Percentiles rank a stretch among this genome's conserved stretches.
phyloP scores from a whole-genome alignment of 2,888 invertebrate species.

The Temnothorax ravouxi region DNA sequence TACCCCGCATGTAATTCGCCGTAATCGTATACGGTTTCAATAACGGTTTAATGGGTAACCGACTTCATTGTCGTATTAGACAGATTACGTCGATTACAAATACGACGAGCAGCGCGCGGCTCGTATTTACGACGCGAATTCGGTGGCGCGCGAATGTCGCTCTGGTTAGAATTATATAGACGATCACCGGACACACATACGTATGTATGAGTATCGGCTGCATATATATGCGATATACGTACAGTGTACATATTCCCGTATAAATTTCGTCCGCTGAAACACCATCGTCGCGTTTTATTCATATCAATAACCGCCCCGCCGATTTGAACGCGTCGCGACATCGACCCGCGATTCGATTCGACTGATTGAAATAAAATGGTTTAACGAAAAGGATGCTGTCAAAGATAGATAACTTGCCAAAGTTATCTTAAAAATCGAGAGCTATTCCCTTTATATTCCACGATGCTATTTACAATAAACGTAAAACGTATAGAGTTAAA shows the following conservation, averaged over 20 bases:
- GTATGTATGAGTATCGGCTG: not conserved
- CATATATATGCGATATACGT: not conserved
- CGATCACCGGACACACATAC: not conserved
- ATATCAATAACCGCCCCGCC: conserved; percentile 17
- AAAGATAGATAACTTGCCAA: not conserved
- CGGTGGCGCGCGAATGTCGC: conserved; percentile 2
- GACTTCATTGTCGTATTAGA: conserved; percentile 60
- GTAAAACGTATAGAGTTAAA: not conserved
- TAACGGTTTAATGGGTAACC: conserved; percentile 59
- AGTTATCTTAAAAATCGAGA: not conserved
- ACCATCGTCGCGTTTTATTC: conserved; percentile 41
- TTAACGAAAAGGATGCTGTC: not conserved
- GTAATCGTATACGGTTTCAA: conserved; percentile 54
- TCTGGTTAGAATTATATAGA: conserved; percentile 44
- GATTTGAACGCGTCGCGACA: not conserved
- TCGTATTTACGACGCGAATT: conserved; percentile 48
- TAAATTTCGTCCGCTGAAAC: conserved; percentile 31
- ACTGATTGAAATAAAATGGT: conserved; percentile 4
- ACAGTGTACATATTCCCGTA: conserved; percentile 4
- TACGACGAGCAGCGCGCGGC: conserved; percentile 31
- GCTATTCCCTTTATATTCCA: not conserved
- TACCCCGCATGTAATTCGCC: conserved; percentile 42
- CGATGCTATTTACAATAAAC: not conserved
- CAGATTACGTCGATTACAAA: conserved; percentile 58
- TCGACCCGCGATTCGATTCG: not conserved